phyloP scores from a whole-genome alignment of 2,797 vertebrate species.

The Hapalemur alaotrensis region DNA sequence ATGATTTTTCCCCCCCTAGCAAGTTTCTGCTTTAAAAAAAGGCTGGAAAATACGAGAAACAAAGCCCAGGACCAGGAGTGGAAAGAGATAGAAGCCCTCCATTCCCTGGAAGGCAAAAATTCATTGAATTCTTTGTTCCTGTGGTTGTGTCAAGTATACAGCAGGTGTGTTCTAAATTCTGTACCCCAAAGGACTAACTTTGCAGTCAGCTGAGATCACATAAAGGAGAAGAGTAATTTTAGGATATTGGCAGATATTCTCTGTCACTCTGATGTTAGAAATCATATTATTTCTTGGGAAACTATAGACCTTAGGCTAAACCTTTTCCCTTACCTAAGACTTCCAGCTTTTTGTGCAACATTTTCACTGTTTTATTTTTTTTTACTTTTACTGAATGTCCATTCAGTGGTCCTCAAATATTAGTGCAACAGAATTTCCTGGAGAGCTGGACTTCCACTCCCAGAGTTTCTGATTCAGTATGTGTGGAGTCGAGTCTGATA shows the following conservation, averaged over 20 bases:
- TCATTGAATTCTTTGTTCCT: constrained; percentile 1
- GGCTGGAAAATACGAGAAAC: constrained; percentile 38
- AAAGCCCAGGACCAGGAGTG: neutral
- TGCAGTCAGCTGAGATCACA: neutral
- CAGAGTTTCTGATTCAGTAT: neutral
- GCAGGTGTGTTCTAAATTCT: neutral
- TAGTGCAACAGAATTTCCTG: neutral
- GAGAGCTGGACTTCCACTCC: neutral
- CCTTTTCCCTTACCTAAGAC: neutral
- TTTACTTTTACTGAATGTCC: neutral
- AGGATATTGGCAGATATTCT: neutral
- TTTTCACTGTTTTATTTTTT: neutral
- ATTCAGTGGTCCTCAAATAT: neutral
- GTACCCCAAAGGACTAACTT: neutral
- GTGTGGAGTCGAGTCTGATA: neutral
- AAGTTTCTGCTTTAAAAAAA: constrained; percentile 50
- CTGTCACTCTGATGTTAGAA: neutral
- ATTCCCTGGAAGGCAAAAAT: neutral
- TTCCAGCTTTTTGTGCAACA: neutral
- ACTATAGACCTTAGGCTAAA: neutral
- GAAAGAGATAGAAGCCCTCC: neutral
- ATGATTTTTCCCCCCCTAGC: constrained; percentile 54
- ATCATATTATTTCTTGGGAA: neutral
- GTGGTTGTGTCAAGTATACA: neutral
- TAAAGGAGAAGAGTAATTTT: neutral